Percentiles rank a stretch among this genome's conserved stretches.
phyloP scores from a whole-genome alignment of 2,113 vertebrate genomes.

The Caretta caretta region DNA sequence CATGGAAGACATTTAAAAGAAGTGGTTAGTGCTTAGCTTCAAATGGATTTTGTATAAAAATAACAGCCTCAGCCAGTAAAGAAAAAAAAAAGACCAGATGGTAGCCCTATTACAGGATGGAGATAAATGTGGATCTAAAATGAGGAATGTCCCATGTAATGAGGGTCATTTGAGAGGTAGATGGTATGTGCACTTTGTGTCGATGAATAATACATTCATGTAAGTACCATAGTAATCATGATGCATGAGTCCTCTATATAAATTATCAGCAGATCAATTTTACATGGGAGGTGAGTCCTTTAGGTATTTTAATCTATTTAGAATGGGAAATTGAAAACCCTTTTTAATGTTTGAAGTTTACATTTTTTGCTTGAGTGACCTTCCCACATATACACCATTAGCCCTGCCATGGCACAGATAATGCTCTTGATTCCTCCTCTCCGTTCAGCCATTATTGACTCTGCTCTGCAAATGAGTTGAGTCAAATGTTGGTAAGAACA shows the following conservation, averaged over 20 bases:
- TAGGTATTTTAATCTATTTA: slow-evolving; percentile 60
- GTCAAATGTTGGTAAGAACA: background rate
- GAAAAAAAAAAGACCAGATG: slow-evolving; percentile 52
- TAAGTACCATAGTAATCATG: slow-evolving; percentile 44
- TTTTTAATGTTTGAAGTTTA: slow-evolving; percentile 23
- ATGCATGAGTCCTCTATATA: slow-evolving; percentile 41
- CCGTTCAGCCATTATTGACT: background rate
- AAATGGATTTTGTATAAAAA: slow-evolving; percentile 52
- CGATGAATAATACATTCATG: slow-evolving; percentile 67
- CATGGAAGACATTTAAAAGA: slow-evolving; percentile 45
- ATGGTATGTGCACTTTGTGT: slow-evolving; percentile 41
- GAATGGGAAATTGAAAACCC: slow-evolving; percentile 34
- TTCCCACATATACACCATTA: background rate
- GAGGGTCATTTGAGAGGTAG: slow-evolving; percentile 57
- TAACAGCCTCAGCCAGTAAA: slow-evolving; percentile 36
- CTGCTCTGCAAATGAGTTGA: slow-evolving; percentile 2
- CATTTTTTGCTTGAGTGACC: slow-evolving; percentile 9
- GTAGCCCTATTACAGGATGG: slow-evolving; percentile 30
- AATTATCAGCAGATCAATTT: slow-evolving; percentile 41
- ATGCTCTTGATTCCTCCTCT: background rate
- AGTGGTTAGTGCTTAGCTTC: slow-evolving; percentile 38
- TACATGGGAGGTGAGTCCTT: slow-evolving; percentile 35
- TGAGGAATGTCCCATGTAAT: slow-evolving; percentile 47
- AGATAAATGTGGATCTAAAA: slow-evolving; percentile 72
- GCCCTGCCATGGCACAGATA: background rate